Conservation (phyloP, 2,113 vertebrate genomes). For the Grus americana region DNA sequence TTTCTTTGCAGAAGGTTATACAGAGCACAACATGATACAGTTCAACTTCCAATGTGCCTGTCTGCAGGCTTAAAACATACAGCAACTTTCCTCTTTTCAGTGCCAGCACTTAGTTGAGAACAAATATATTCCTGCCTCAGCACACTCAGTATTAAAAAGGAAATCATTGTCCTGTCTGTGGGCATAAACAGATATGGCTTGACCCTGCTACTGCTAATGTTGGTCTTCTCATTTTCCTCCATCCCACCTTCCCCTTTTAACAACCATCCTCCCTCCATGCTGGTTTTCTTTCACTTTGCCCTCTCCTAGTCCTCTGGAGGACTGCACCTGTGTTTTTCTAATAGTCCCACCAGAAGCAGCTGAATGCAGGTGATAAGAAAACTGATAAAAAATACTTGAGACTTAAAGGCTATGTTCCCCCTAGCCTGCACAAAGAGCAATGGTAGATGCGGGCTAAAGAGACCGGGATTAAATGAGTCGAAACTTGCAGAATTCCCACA, state of each 20-base stretch:
- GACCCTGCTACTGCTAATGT: background rate
- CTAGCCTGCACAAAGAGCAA: background rate
- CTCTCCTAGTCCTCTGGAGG: background rate
- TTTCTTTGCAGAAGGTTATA: background rate
- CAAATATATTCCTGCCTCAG: background rate
- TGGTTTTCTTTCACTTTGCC: background rate
- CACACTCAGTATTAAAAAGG: background rate
- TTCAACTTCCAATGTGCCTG: background rate
- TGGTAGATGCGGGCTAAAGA: background rate
- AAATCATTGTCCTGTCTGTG: background rate
- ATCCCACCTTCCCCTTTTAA: background rate
- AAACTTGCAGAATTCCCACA: background rate
- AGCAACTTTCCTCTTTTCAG: background rate
- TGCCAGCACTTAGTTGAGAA: background rate
- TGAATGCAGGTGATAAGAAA: constrained; percentile 26
- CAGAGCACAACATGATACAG: rapidly evolving
- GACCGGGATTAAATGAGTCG: background rate
- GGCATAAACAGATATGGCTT: background rate
- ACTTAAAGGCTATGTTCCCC: background rate
- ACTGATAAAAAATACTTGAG: background rate
- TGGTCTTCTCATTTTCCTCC: background rate
- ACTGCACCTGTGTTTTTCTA: background rate
- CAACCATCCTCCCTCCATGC: background rate
- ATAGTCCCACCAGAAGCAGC: constrained; percentile 4
- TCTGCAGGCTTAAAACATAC: background rate